Evolutionary conservation across 2,888 invertebrate genomes (phyloP).

Genomic region (Ecdyonurus torrentis): DNA sequence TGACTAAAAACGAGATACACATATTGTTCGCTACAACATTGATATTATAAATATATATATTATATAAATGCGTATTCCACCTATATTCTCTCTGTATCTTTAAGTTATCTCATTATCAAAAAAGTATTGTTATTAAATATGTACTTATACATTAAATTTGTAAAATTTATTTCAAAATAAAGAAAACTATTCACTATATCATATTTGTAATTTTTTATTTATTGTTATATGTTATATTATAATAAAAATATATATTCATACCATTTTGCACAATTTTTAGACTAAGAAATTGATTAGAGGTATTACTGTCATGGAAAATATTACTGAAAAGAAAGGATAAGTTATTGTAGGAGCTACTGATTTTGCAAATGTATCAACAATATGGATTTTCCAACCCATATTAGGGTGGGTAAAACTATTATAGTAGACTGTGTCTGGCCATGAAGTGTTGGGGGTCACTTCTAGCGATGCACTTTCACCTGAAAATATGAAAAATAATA

Average conservation of each 20-base stretch:
- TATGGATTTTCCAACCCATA: slow-evolving; percentile 89
- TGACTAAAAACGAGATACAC: too few relatives aligned
- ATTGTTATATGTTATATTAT: too few relatives aligned
- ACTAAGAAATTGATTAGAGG: background rate
- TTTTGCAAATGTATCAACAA: slow-evolving; percentile 58
- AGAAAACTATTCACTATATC: too few relatives aligned
- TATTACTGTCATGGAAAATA: background rate
- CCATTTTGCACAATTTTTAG: background rate
- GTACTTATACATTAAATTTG: too few relatives aligned
- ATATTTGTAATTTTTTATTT: too few relatives aligned
- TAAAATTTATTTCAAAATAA: too few relatives aligned
- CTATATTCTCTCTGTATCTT: background rate
- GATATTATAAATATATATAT: too few relatives aligned
- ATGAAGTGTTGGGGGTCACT: slow-evolving; percentile 73
- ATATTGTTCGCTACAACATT: too few relatives aligned
- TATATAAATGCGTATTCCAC: background rate
- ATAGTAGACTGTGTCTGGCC: slow-evolving; percentile 86
- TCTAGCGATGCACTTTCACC: slow-evolving; percentile 55
- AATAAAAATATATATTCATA: background rate
- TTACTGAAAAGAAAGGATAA: background rate
- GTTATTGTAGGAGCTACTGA: slow-evolving; percentile 7
- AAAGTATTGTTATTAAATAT: background rate
- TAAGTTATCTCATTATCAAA: background rate
- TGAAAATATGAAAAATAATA: slow-evolving; percentile 13
- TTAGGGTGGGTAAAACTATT: slow-evolving; percentile 85